Evolutionary conservation across 2,113 vertebrate species (phyloP).

Genomic region (Rhinoptilus africanus): DNA sequence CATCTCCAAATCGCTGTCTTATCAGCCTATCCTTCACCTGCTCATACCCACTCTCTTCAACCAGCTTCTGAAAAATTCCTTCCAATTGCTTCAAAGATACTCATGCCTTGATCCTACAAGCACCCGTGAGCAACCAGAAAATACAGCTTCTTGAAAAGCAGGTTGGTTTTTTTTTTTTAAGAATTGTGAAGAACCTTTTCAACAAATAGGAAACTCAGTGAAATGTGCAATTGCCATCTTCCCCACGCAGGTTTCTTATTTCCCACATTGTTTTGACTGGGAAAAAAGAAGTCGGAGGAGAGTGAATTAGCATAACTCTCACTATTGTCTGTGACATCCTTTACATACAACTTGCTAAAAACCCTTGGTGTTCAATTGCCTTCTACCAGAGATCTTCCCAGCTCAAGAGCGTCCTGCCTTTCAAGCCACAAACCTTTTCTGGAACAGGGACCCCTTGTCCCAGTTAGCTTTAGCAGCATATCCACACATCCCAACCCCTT

Average conservation of each 20-base stretch:
- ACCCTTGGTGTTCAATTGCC: background rate
- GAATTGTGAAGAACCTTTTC: background rate
- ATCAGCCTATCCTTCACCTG: background rate
- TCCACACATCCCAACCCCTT: background rate
- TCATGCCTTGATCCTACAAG: background rate
- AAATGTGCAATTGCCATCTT: background rate
- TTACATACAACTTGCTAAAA: background rate
- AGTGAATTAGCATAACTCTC: background rate
- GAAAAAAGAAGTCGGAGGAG: background rate
- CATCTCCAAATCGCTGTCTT: background rate
- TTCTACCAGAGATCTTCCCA: background rate
- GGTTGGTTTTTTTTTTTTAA: rapidly evolving
- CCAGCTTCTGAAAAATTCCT: background rate
- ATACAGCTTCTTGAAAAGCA: background rate
- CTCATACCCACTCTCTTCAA: background rate
- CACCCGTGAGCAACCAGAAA: background rate
- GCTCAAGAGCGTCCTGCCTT: background rate
- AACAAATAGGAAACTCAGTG: background rate
- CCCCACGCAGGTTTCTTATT: background rate
- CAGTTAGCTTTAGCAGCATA: background rate
- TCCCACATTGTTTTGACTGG: background rate
- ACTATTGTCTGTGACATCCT: background rate
- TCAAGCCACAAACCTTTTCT: background rate
- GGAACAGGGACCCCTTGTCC: background rate
- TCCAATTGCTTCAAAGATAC: background rate